A percentile compares a stretch with the other conserved stretches of the same genome.
Conservation (phyloP, 1,140 invertebrate genomes). For the Rhopalosiphum maidis region DNA sequence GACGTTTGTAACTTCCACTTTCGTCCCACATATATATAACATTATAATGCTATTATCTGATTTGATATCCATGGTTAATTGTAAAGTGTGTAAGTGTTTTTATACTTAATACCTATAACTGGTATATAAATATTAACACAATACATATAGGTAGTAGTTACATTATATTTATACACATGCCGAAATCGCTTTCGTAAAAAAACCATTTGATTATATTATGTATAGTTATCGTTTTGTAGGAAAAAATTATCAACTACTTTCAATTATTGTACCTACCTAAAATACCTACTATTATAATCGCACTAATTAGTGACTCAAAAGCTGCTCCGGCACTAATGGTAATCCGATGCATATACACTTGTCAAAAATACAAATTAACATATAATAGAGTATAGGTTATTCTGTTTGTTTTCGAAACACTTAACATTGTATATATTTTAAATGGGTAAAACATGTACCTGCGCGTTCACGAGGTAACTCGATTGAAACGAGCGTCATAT, state of each 20-base stretch:
- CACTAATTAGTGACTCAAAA: background rate
- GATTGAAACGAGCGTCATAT: background rate
- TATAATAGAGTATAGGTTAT: background rate
- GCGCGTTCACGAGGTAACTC: background rate
- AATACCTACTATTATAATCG: background rate
- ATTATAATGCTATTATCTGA: background rate
- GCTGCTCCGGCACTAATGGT: background rate
- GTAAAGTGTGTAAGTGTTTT: background rate
- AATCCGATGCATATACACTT: background rate
- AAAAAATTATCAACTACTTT: slow-evolving; percentile 1
- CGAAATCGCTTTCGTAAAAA: background rate
- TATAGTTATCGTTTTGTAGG: background rate
- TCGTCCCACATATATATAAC: background rate
- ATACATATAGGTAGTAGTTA: background rate
- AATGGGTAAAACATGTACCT: background rate
- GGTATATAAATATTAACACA: no score
- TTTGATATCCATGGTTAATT: background rate
- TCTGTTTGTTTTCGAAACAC: background rate
- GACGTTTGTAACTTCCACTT: background rate
- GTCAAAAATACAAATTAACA: slow-evolving; percentile 5
- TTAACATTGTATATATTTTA: background rate
- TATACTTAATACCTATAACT: background rate
- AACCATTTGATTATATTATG: background rate
- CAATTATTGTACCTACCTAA: background rate
- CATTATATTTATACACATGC: background rate